Evolutionary conservation across 2,113 vertebrate species (phyloP).

Genomic region (Pluvianellus socialis): DNA sequence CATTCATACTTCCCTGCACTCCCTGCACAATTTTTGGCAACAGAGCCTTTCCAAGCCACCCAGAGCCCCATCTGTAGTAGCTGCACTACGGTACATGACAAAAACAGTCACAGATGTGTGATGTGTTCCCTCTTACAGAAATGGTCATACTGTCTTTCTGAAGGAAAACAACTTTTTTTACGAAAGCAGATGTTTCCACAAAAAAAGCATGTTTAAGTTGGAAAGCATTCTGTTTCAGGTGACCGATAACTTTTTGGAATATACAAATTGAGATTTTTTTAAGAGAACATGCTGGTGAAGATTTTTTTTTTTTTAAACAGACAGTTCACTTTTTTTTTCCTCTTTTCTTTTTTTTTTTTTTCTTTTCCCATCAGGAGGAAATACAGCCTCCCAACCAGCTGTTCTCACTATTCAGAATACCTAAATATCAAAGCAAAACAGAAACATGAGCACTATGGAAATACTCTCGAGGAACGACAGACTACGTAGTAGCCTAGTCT

Average conservation of each 20-base stretch:
- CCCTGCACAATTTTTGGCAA: neutral
- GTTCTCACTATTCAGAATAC: neutral
- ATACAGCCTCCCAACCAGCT: neutral
- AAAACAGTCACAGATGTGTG: neutral
- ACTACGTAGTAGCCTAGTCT: neutral
- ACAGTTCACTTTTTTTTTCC: too few relatives aligned
- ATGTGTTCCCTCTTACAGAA: neutral
- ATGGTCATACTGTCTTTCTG: neutral
- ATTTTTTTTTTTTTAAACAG: neutral
- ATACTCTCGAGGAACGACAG: neutral
- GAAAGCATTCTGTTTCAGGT: neutral
- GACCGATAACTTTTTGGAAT: neutral
- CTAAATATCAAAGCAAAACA: neutral
- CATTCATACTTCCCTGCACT: neutral
- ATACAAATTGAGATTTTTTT: neutral
- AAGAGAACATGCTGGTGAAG: neutral
- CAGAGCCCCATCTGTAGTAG: neutral
- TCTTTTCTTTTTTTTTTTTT: neutral
- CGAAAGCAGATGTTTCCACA: neutral
- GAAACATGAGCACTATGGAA: neutral
- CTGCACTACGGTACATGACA: rapidly evolving
- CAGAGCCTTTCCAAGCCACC: neutral
- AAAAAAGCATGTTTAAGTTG: neutral
- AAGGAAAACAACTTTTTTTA: neutral
- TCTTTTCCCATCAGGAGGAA: neutral